A percentile compares a stretch with the other conserved stretches of the same genome.
Evolutionary conservation across 2,113 vertebrate genomes (phyloP).

Genomic region (Pelmatolapia mariae): DNA sequence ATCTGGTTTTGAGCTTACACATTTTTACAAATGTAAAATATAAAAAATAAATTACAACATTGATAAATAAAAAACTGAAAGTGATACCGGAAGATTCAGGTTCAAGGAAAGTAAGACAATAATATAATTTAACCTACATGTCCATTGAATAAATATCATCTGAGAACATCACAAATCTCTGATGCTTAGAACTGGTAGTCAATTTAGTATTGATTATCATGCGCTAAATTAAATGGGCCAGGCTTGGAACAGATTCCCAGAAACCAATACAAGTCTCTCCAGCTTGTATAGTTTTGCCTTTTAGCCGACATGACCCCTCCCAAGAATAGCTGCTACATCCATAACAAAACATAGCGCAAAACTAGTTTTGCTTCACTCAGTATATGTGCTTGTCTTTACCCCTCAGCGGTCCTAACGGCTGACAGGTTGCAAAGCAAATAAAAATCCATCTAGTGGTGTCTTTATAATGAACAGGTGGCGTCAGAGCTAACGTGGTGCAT

Average conservation of each 20-base stretch:
- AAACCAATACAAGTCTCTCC: not conserved
- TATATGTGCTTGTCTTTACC: not conserved
- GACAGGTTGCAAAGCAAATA: not conserved
- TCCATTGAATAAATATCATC: not conserved
- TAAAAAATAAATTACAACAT: not conserved
- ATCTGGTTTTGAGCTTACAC: not conserved
- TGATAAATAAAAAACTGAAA: not conserved
- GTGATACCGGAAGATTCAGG: not conserved
- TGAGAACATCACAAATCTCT: not conserved
- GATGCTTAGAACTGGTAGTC: not conserved
- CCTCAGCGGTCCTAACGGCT: not conserved
- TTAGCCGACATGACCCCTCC: not conserved
- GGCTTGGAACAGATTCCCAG: not conserved
- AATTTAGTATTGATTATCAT: not conserved
- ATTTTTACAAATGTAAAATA: not conserved
- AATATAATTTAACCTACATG: not conserved
- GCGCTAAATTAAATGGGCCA: not conserved
- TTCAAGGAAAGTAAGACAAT: not conserved
- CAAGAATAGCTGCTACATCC: not conserved
- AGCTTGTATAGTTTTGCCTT: not conserved
- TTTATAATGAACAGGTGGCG: not conserved
- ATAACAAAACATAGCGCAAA: not conserved
- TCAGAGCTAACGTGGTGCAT: not conserved
- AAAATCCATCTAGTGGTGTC: not conserved
- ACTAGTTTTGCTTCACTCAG: not conserved